These are phyloP conservation scores for Metallyticus violacea DNA, from an alignment of 2,888 invertebrate genomes.

Conservation along the genomic window DNA sequence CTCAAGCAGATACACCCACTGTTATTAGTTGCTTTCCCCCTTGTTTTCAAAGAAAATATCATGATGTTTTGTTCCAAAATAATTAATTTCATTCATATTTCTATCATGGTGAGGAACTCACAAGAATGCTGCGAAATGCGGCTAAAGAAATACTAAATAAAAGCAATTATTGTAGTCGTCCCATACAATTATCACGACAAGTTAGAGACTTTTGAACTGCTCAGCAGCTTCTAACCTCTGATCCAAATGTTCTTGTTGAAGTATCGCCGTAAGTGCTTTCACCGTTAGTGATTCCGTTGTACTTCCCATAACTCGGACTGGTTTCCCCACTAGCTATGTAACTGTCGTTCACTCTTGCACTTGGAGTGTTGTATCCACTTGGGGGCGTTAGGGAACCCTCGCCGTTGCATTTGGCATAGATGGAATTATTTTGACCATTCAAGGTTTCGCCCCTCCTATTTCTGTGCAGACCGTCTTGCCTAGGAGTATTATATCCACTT, in stretches of 20 bases:
- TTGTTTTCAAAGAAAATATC: no score
- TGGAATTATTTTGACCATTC: background rate
- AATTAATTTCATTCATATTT: no score
- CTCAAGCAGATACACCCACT: no score
- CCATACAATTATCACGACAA: no score
- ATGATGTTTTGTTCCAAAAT: no score
- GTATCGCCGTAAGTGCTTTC: background rate
- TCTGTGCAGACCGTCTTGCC: background rate
- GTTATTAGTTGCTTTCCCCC: no score
- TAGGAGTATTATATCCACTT: background rate
- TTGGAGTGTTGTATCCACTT: background rate
- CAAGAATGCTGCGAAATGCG: no score
- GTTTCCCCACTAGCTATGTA: background rate
- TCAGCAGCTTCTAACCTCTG: background rate
- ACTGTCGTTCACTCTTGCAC: background rate
- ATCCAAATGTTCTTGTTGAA: background rate
- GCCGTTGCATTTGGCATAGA: background rate
- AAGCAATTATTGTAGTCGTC: no score
- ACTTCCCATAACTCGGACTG: background rate
- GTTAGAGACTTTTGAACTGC: background rate
- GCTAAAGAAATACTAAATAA: no score
- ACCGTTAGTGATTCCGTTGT: background rate
- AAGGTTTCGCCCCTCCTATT: background rate
- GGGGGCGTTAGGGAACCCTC: background rate
- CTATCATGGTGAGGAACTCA: no score